Evolutionary conservation across 2,113 vertebrate genomes (phyloP).

Genomic region (Oxygymnocypris stewartii): DNA sequence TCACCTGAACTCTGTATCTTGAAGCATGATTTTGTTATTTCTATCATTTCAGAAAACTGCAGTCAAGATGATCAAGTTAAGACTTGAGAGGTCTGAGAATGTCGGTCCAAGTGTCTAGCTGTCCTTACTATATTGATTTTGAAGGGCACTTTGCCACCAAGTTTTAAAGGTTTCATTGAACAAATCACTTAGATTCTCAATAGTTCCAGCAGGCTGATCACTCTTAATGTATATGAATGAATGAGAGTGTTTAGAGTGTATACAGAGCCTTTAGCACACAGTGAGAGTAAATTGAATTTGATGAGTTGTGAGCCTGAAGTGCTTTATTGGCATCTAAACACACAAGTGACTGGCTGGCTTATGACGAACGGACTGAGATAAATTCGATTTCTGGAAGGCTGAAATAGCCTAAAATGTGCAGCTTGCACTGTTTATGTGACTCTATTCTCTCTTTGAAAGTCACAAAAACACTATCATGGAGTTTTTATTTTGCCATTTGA

Average conservation of each 20-base stretch:
- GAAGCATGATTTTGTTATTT: background rate
- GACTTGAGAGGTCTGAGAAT: background rate
- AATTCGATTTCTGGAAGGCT: background rate
- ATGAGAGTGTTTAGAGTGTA: slow-evolving; percentile 10
- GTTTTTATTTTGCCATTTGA: too few relatives aligned
- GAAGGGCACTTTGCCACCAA: background rate
- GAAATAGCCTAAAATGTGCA: background rate
- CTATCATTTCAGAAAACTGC: background rate
- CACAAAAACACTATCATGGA: too few relatives aligned
- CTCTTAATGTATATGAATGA: slow-evolving; percentile 28
- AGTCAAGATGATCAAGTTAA: slow-evolving; percentile 1
- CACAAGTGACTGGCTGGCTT: slow-evolving; percentile 21
- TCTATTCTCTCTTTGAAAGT: too few relatives aligned
- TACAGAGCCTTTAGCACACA: background rate
- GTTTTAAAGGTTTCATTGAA: background rate
- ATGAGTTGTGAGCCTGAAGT: slow-evolving; percentile 39
- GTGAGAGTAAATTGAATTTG: slow-evolving; percentile 27
- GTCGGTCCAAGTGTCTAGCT: background rate
- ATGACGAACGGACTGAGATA: background rate
- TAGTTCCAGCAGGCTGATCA: background rate
- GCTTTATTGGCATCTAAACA: slow-evolving; percentile 35
- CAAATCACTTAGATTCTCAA: background rate
- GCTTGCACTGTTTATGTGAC: too few relatives aligned
- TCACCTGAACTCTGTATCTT: background rate
- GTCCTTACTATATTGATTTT: background rate